A percentile compares a stretch with the other conserved stretches of the same genome.
Conservation (phyloP, 2,888 invertebrate species). For the Julus scandinavius region DNA sequence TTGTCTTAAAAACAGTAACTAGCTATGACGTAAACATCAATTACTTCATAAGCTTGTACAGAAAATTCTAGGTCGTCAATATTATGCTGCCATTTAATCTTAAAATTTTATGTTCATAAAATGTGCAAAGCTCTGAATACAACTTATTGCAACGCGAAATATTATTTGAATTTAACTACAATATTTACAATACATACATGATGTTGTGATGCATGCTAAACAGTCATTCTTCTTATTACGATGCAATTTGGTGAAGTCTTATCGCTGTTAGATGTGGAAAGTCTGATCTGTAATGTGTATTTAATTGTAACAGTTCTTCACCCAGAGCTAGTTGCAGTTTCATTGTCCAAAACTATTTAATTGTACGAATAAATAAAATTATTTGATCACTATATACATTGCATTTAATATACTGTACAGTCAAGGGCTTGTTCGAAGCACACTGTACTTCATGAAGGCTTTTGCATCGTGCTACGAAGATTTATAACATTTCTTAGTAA, state of each 20-base stretch:
- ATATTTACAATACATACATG: neutral
- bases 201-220: neutral
- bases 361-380: conserved; percentile 4
- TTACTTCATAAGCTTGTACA: neutral
- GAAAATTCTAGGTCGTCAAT: neutral
- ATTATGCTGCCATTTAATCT: neutral
- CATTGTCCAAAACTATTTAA: conserved; percentile 24
- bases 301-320: neutral
- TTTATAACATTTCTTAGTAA: neutral
- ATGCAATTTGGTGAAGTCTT: neutral
- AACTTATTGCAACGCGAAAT: no score
- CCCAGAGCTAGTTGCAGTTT: neutral
- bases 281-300: neutral
- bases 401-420: neutral
- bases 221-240: neutral
- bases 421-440: neutral
- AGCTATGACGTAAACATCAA: neutral
- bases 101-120: neutral
- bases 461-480: neutral
- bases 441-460: neutral
- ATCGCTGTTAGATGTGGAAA: neutral
- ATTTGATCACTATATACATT: conserved; percentile 9
- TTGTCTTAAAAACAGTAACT: neutral
- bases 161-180: no score
- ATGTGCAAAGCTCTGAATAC: neutral